Evolutionary conservation across 1,140 invertebrate genomes (phyloP).

Genomic region (Ips nitidus): DNA sequence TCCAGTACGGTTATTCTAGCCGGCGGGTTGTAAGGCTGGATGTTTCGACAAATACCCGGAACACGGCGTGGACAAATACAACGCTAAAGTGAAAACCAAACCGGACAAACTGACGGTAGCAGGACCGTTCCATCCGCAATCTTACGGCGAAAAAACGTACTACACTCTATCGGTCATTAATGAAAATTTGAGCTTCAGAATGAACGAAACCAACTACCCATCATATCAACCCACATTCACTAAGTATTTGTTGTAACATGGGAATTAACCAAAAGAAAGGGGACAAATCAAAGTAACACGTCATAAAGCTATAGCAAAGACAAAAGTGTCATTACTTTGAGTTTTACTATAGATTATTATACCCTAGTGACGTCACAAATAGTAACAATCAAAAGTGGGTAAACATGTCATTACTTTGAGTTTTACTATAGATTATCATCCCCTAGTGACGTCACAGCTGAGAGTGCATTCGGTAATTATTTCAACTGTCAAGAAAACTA

Average conservation of each 20-base stretch:
- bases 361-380: no score
- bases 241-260: conserved; percentile 37
- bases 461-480: no score
- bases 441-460: no score
- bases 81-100: background rate
- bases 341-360: no score
- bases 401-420: no score
- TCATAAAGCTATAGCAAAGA: no score
- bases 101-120: background rate
- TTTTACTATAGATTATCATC: no score
- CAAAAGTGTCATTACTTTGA: no score
- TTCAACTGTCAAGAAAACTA: no score
- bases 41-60: conserved; percentile 47
- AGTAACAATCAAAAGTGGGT: no score
- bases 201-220: conserved; percentile 42
- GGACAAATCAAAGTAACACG: no score
- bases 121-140: conserved; percentile 41
- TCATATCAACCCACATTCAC: conserved; percentile 40
- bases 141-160: conserved; percentile 40
- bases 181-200: conserved; percentile 39
- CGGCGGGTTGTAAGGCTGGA: conserved; percentile 44
- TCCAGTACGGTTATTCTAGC: conserved; percentile 38
- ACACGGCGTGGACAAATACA: conserved; percentile 40
- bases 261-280: background rate
- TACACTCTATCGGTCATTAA: conserved; percentile 41